These are phyloP conservation scores for Tetramorium parvispinum DNA, from an alignment of 1,140 invertebrate genomes.

Conservation along the genomic window DNA sequence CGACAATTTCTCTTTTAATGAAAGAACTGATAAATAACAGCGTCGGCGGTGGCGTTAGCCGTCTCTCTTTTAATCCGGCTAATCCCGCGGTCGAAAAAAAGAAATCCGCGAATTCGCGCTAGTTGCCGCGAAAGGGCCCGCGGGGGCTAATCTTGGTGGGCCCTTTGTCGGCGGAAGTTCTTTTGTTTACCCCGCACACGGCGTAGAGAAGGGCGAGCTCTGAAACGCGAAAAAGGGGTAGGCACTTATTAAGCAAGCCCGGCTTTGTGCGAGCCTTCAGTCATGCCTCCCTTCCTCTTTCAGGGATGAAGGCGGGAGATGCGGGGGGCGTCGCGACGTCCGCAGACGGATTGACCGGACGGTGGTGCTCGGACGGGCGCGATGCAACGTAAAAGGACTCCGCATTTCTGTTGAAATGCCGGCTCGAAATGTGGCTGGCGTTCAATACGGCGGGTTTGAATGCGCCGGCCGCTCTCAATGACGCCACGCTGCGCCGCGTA, in stretches of 20 bases:
- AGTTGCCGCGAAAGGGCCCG: constrained; percentile 57
- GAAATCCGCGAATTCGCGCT: constrained; percentile 47
- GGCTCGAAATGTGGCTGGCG: constrained; percentile 59
- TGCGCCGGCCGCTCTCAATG: constrained; percentile 64
- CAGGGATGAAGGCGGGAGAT: neutral
- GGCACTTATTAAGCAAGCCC: constrained; percentile 60
- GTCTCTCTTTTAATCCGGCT: constrained; percentile 52
- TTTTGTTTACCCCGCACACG: constrained; percentile 41
- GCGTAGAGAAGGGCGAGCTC: constrained; percentile 6
- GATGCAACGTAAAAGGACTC: constrained; percentile 57
- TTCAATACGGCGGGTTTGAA: constrained; percentile 68
- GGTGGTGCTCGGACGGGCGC: constrained; percentile 51
- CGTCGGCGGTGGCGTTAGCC: neutral
- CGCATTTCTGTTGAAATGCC: constrained; percentile 54
- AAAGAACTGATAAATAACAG: constrained; percentile 45
- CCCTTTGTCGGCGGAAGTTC: constrained; percentile 50
- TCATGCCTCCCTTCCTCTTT: constrained; percentile 26
- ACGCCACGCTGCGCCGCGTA: constrained; percentile 7
- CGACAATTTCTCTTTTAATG: constrained; percentile 13
- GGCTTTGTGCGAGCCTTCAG: constrained; percentile 60
- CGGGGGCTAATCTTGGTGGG: constrained; percentile 58
- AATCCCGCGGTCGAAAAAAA: constrained; percentile 47
- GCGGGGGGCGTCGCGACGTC: constrained; percentile 34
- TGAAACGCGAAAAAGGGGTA: constrained; percentile 52
- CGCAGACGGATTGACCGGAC: constrained; percentile 59